Evolutionary conservation across 2,888 invertebrate species (phyloP), one percentile per base, ranked within the genome.

Genomic region (Druceiella hillmani): DNA sequence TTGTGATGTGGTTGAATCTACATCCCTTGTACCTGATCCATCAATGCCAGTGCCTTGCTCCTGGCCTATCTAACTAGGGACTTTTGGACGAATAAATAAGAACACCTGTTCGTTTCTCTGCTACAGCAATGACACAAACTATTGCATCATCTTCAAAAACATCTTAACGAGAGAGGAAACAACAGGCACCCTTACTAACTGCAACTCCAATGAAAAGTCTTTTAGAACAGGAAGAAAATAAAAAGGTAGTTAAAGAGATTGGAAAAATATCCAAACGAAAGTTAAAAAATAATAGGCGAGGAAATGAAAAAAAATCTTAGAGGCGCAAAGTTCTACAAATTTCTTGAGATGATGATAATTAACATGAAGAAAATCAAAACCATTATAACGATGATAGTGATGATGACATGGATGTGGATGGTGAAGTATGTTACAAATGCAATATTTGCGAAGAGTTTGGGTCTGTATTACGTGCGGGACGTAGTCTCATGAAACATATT

Each of bases 401-500:
- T 31, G 41, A 44, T 25, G 44, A 41, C 34, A 40, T 40, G 37
- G 46, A 52, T 48, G 47, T 38, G 37, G 33, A 35, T 44, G 43
- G 43, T 20, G n/a, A n/a, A n/a, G n/a, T n/a, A n/a, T 20, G 9
- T 35, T 34, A 32, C 20, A 5, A 37, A 42, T 51, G 51, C 38
- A 38, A 49, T 41, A 44, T 50, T 32, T 51, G 49, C 33, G 45
- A 45, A 41, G 49, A 52, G 44, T 48, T 50, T 40, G 52, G 50
- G 36, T 49, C 36, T 50, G 51, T 35, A 51, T 42, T 13, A 35
- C 37, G 30, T 52, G 50, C 37, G 52, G 49, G 45, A 39, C 49
- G 44, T 54, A 52, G 53, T 43, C 49, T 47, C 52, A 54, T 43
- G 49, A n/a, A n/a, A 48, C 40, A 43, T 45, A 51, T 48, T 33